A percentile compares a stretch with the other conserved stretches of the same genome.
phyloP scores from a whole-genome alignment of 2,797 vertebrate species.

The Melanogrammus aeglefinus region DNA sequence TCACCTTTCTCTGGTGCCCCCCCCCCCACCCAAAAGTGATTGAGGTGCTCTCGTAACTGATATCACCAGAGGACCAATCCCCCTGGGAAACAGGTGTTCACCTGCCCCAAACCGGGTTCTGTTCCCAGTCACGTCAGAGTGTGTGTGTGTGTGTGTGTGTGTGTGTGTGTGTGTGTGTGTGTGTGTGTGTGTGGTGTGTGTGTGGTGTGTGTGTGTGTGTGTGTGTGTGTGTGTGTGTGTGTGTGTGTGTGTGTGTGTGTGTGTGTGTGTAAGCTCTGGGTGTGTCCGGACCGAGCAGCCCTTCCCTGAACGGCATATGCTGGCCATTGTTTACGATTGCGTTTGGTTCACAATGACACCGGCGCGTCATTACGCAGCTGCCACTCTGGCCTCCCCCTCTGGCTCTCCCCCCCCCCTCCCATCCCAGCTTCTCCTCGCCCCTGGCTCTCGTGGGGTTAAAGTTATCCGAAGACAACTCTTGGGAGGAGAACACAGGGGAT shows the following conservation, averaged over 20 bases:
- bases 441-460: slow-evolving; percentile 48
- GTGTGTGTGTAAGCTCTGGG: slow-evolving; percentile 40
- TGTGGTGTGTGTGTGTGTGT: too few species aligned
- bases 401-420: slow-evolving; percentile 16
- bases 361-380: slow-evolving; percentile 67
- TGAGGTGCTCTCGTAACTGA: slow-evolving; percentile 63
- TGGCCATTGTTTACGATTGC: slow-evolving; percentile 61
- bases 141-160: slow-evolving; percentile 18
- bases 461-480: slow-evolving; percentile 60
- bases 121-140: slow-evolving; percentile 55
- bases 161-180: slow-evolving; percentile 28
- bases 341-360: slow-evolving; percentile 70
- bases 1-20: slow-evolving; percentile 43
- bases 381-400: slow-evolving; percentile 15
- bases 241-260: slow-evolving; percentile 26
- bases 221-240: slow-evolving; percentile 16
- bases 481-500: slow-evolving; percentile 55
- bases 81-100: slow-evolving; percentile 55
- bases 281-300: slow-evolving; percentile 56
- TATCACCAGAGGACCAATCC: slow-evolving; percentile 45
- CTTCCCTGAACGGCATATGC: slow-evolving; percentile 67
- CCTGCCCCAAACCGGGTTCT: slow-evolving; percentile 42
- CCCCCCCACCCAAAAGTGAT: slow-evolving; percentile 20
- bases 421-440: slow-evolving; percentile 15
- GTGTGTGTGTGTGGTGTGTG: slow-evolving; percentile 19